phyloP scores from a whole-genome alignment of 2,888 invertebrate genomes.

The Invenusta paracnida region DNA sequence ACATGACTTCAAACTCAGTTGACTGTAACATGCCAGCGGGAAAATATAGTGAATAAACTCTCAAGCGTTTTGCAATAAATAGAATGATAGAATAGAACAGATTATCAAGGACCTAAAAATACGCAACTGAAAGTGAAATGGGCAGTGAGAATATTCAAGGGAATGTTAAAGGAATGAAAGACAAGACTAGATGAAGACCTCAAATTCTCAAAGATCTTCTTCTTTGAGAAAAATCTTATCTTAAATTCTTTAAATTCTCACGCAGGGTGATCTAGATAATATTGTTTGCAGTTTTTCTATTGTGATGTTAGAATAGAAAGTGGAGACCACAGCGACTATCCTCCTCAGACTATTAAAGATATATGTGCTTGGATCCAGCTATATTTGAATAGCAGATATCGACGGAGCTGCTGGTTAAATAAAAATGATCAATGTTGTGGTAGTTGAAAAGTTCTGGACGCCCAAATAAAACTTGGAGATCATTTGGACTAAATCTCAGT shows the following conservation, averaged over 20 bases:
- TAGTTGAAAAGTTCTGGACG: not conserved
- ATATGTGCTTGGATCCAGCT: not conserved
- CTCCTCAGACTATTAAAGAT: not conserved
- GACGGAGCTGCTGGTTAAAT: not conserved
- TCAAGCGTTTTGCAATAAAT: not conserved
- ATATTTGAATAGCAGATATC: not conserved
- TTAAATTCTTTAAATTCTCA: not conserved
- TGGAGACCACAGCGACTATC: too few relatives aligned
- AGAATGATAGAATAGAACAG: not conserved
- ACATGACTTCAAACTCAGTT: too few relatives aligned
- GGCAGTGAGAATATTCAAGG: constrained; percentile 6
- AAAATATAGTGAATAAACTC: not conserved
- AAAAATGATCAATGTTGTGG: not conserved
- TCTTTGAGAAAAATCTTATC: too few relatives aligned
- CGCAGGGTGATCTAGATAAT: constrained; percentile 8
- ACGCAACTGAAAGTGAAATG: constrained; percentile 20
- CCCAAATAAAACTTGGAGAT: not conserved
- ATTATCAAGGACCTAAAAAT: constrained; percentile 11
- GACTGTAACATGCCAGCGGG: too few relatives aligned
- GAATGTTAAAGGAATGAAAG: not conserved
- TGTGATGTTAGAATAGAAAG: not conserved
- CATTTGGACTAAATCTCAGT: not conserved
- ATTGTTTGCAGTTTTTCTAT: constrained; percentile 16
- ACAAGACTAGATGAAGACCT: not conserved
- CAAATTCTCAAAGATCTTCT: constrained; percentile 11